Evolutionary conservation across 2,113 vertebrate species (phyloP).

Genomic region (Proterorhinus semilunaris): DNA sequence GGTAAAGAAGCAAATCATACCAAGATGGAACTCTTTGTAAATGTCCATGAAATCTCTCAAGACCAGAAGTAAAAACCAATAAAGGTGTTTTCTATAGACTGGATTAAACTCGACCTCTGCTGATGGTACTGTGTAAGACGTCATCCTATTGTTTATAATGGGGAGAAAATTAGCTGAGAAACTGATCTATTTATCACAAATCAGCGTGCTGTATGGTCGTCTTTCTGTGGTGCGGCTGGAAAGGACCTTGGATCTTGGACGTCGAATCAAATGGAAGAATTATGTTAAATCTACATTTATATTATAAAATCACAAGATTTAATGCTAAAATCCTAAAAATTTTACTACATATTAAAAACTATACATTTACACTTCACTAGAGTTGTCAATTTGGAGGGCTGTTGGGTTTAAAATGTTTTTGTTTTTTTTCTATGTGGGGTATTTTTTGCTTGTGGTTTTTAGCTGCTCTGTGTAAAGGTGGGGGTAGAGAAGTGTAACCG

Average conservation of each 20-base stretch:
- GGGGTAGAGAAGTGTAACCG: constrained; percentile 82
- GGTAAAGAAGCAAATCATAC: constrained; percentile 65
- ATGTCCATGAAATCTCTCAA: constrained; percentile 76
- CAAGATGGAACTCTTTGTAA: constrained; percentile 76
- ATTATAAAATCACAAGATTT: constrained; percentile 75
- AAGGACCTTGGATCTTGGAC: constrained; percentile 64
- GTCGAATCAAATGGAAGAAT: constrained; percentile 73
- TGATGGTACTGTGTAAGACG: constrained; percentile 75
- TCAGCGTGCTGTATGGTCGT: constrained; percentile 72
- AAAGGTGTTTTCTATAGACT: constrained; percentile 67
- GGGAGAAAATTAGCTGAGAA: constrained; percentile 68
- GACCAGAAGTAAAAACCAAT: constrained; percentile 71
- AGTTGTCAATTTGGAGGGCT: constrained; percentile 82
- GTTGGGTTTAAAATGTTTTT: constrained; percentile 67
- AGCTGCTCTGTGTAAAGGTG: constrained; percentile 79
- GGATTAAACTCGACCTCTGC: constrained; percentile 71
- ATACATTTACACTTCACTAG: constrained; percentile 89
- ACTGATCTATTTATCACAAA: constrained; percentile 75
- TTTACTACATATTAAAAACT: constrained; percentile 86
- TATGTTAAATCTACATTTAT: constrained; percentile 79
- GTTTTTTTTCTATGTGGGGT: constrained; percentile 47
- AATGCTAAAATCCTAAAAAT: constrained; percentile 78
- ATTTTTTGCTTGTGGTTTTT: constrained; percentile 72
- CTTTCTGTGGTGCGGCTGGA: constrained; percentile 67
- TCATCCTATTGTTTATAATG: constrained; percentile 74